phyloP scores from a whole-genome alignment of 2,113 vertebrate species.

The Sceloporus undulatus region DNA sequence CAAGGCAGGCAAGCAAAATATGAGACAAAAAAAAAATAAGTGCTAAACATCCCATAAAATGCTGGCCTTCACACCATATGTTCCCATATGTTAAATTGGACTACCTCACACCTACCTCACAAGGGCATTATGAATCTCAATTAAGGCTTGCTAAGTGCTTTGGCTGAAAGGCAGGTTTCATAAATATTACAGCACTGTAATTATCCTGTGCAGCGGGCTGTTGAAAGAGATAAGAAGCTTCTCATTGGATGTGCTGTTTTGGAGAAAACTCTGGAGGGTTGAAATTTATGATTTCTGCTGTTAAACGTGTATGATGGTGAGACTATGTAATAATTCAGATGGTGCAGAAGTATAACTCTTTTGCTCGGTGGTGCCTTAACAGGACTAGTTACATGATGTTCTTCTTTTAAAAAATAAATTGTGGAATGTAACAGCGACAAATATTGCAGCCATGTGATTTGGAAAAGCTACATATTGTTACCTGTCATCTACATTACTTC shows the following conservation, averaged over 20 bases:
- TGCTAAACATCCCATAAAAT: not conserved
- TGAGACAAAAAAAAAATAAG: not conserved
- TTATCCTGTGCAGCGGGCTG: slow-evolving; percentile 36
- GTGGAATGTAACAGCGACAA: slow-evolving; percentile 38
- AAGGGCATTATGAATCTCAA: slow-evolving; percentile 42
- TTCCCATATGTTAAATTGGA: slow-evolving; percentile 22
- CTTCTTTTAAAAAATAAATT: slow-evolving; percentile 2
- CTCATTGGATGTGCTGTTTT: slow-evolving; percentile 29
- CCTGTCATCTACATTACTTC: slow-evolving; percentile 26
- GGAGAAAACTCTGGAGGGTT: slow-evolving; percentile 29
- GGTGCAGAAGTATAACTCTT: slow-evolving; percentile 44
- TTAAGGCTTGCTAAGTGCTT: slow-evolving; percentile 36
- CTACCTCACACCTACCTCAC: not conserved
- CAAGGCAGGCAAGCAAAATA: not conserved
- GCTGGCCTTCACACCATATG: not conserved
- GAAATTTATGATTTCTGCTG: slow-evolving; percentile 36
- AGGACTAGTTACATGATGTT: slow-evolving; percentile 12
- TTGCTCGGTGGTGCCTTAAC: slow-evolving; percentile 29
- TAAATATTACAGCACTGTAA: slow-evolving; percentile 37
- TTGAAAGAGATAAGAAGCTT: slow-evolving; percentile 36
- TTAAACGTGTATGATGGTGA: not conserved
- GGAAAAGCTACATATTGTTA: slow-evolving; percentile 9
- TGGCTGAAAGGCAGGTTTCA: slow-evolving; percentile 36
- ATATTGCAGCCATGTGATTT: not conserved
- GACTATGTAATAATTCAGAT: not conserved